Base-by-base conservation (phyloP, 1,140 invertebrate species). In the Hydropsyche tenuis region DNA sequence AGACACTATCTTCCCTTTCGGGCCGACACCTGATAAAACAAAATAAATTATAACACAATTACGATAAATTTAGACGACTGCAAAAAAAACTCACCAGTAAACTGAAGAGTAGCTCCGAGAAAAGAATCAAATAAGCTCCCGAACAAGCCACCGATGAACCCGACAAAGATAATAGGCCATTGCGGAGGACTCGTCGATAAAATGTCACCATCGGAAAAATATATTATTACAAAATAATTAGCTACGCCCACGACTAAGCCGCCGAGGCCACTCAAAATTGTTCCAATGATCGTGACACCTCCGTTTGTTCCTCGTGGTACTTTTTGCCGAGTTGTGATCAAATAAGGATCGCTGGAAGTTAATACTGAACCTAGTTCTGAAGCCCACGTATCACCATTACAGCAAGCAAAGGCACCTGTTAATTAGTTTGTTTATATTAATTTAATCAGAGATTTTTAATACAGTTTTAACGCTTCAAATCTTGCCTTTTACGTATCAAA, bases 321-420 rank as follows among this genome's bases (percentile, higher is more conserved):
- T 79, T 82, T 87, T 75, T 89, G 88, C 53, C 90, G 86, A 16
- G 88, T 88, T 7, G 94, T 96, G 27, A 97, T 91, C 0, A 96
- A 87, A 73, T 89, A 85, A 16, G 95, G 94, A 77, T 93, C 87
- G 0, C 85, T 82, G 20, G 79, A 83, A 14, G 89, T 87, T 7
- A 95, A 79, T 0, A 94, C 95, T 42, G 93, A 88, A 30, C 94
- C 95, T 45, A 97, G 81, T 83, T 97, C 96, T 20, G 94, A 96
- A 48, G 95, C 93, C 92, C 94, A 96, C 0, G 95, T 97, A 80
- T 97, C 96, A 5, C 94, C 96, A 82, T 93, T 94, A 78, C 91
- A 91, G 79, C 93, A 94, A 4, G 94, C 89, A 77, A 96, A 87
- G 1, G 92, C 86, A 78, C 91, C 91, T 90, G 75, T 53, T 84